Evolutionary conservation across 2,797 vertebrate species (phyloP), one percentile per base, ranked within the genome.

Genomic region (Syndactyla subalaris): DNA sequence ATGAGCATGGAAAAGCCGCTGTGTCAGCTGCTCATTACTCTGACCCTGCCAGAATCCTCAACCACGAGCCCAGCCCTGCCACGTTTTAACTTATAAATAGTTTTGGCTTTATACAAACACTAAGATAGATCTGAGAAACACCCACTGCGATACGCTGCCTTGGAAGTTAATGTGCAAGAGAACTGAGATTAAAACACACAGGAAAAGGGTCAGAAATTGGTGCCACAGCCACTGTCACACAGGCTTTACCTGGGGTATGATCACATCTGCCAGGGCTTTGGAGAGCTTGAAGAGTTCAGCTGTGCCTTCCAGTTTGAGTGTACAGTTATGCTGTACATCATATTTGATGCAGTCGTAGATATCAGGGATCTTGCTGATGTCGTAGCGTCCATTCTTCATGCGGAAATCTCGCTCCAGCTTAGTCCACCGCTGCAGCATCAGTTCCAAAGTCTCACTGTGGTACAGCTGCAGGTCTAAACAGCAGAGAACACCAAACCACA

Each of bases 341-440:
- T 99, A 99, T 92, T 99, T 99, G 94, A 99, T 98, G 57, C 99
- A 99, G 98, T 99, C 99, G 3, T 99, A 99, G 93, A 99, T 99
- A 93, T 99, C 99, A 0, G 99, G 99, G 90, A 99, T 99, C 97
- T 99, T 99, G 97, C 99, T 99, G 97, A 99, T 99, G 97, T 99
- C 99, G 1, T 99, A 99, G 61, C 99, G 99, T 32, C 99, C 99
- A 1, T 98, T 99, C 98, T 99, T 99, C 98, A 99, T 99, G 84
- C 98, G 98, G 95, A 99, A 99, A 96, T 99, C 99, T 61, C 98
- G 97, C 97, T 99, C 99, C 54, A 99, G 98, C 95, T 99, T 99
- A 92, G 98, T 99, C 99, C 99, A 99, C 93, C 99, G 99, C 75
- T 99, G 99, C 84, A 99, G 97, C 99, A 99, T 99, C 94, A 99